These are phyloP conservation scores for Gracilinanus agilis DNA, from an alignment of 2,113 vertebrate species.

Conservation along the genomic window DNA sequence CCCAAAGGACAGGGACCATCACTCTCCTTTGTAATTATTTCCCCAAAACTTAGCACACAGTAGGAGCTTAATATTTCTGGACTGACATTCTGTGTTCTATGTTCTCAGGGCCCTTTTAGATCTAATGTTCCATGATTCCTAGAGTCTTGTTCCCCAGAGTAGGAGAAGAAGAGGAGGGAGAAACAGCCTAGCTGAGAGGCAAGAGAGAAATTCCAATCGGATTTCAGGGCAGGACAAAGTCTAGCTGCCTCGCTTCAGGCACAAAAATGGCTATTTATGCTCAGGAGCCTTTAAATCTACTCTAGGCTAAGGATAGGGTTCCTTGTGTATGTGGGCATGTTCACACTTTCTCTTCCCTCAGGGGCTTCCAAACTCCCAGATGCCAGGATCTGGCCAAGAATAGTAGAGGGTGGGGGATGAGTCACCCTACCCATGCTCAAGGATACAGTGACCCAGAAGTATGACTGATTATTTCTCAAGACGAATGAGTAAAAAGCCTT, in stretches of 20 bases:
- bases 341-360: neutral
- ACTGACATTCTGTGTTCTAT: neutral
- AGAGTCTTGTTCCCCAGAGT: neutral
- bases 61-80: neutral
- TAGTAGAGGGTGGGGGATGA: neutral
- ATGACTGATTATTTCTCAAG: slow-evolving; percentile 2
- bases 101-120: neutral
- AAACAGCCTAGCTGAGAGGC: neutral
- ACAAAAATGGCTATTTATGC: neutral
- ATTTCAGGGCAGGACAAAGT: neutral
- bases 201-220: neutral
- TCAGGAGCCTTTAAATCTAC: neutral
- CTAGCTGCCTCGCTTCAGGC: neutral
- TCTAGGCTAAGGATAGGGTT: neutral
- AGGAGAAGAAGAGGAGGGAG: neutral
- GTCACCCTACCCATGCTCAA: neutral
- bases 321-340: neutral
- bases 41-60: neutral
- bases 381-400: neutral
- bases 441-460: neutral
- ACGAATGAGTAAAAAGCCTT: neutral
- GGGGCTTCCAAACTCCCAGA: neutral
- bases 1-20: neutral
- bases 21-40: neutral
- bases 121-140: neutral